Conservation (phyloP, 1,140 invertebrate species). For the Octopus bimaculoides region DNA sequence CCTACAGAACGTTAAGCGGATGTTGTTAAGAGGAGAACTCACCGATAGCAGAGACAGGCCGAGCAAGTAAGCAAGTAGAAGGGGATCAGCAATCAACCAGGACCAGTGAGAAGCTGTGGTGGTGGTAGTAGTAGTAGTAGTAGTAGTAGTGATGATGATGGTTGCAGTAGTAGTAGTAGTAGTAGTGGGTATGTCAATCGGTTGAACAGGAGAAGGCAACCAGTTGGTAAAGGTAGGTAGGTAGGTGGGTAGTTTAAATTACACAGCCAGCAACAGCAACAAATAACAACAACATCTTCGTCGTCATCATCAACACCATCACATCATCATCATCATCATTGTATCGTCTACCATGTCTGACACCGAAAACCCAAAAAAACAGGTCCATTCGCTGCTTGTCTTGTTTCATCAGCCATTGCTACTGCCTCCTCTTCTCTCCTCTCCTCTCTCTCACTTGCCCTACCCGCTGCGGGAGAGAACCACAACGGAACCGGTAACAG, state of each 20-base stretch:
- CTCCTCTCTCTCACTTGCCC: background rate
- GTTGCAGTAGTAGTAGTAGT: no score
- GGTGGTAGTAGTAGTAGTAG: background rate
- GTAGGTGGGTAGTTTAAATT: no score
- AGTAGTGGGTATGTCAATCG: no score
- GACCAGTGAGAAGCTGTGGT: constrained; percentile 1
- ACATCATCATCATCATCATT: no score
- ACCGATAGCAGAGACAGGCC: background rate
- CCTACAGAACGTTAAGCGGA: constrained; percentile 12
- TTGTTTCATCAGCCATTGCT: background rate
- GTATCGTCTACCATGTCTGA: no score
- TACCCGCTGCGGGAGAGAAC: no score
- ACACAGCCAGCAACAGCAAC: background rate
- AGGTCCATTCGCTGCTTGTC: background rate
- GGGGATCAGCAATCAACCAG: background rate
- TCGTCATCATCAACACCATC: background rate
- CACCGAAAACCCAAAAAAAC: no score
- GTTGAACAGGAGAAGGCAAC: background rate
- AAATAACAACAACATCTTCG: background rate
- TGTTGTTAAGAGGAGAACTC: background rate
- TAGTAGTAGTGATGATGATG: no score
- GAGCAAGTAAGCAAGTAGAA: background rate
- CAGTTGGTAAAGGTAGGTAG: background rate
- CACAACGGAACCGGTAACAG: no score
- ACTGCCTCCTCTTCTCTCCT: background rate